These are phyloP conservation scores for Ptilorrhoa leucosticta DNA, from an alignment of 2,113 vertebrate genomes.

Conservation along the genomic window DNA sequence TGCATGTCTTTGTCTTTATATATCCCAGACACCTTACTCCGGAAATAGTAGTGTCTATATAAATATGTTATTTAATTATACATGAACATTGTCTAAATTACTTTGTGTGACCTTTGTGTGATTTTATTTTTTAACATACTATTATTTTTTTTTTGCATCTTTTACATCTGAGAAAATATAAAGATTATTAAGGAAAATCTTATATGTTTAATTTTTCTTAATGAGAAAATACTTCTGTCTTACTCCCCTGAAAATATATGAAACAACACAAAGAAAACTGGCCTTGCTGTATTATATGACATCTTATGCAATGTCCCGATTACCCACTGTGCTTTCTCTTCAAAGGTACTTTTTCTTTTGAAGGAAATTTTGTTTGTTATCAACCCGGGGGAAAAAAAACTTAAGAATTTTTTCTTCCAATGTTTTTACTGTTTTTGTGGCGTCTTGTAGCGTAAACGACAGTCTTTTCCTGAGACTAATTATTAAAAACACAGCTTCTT, in stretches of 20 bases:
- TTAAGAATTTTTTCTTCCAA: not conserved
- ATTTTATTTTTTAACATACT: not conserved
- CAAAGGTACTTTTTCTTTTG: not conserved
- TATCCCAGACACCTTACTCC: not conserved
- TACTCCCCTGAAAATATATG: not conserved
- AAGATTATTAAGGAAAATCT: not conserved
- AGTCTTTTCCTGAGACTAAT: not conserved
- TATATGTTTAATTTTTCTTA: not conserved
- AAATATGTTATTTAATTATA: not conserved
- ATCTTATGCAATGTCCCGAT: not conserved
- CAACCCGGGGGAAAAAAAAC: not conserved
- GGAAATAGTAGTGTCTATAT: not conserved
- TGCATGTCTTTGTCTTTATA: not conserved
- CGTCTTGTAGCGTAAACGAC: too few relatives aligned
- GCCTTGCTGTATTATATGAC: not conserved
- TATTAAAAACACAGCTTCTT: not conserved
- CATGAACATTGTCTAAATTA: not conserved
- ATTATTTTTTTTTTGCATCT: not conserved
- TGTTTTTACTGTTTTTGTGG: not conserved
- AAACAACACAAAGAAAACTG: not conserved
- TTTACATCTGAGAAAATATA: not conserved
- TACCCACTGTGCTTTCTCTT: not conserved
- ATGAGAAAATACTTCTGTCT: not conserved
- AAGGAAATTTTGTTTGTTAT: not conserved
- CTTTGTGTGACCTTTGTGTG: not conserved